These are phyloP conservation scores for Glaucopsyche alexis DNA, from an alignment of 2,888 invertebrate species.

Conservation along the genomic window DNA sequence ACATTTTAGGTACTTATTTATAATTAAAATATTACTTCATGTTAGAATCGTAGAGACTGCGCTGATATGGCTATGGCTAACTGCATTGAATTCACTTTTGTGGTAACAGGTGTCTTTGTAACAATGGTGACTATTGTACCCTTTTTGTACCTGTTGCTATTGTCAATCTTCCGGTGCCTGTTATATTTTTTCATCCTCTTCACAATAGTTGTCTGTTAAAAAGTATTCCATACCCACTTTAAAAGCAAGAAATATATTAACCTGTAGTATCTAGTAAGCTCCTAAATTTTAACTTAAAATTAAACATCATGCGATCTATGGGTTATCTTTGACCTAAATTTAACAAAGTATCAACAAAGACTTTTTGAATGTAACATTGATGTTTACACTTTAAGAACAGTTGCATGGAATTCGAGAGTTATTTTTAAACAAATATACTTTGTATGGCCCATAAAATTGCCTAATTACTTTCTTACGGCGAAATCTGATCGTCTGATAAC, in stretches of 20 bases:
- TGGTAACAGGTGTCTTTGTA: slow-evolving; percentile 1
- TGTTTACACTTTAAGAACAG: background rate
- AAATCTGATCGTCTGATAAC: slow-evolving; percentile 31
- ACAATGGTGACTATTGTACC: slow-evolving; percentile 19
- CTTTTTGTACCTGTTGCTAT: slow-evolving; percentile 16
- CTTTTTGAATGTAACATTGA: background rate
- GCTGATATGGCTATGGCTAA: background rate
- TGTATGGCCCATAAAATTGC: slow-evolving; percentile 9
- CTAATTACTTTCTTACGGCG: slow-evolving; percentile 31
- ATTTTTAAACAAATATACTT: slow-evolving; percentile 2
- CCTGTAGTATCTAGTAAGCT: too few species aligned
- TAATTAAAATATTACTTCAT: background rate
- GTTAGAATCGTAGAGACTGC: background rate
- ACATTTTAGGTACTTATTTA: background rate
- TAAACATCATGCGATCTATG: too few species aligned
- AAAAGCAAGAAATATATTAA: too few species aligned
- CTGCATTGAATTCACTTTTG: background rate
- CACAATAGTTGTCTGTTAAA: background rate
- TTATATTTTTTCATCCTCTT: background rate
- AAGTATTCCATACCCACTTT: background rate
- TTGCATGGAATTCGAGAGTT: background rate
- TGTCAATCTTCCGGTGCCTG: slow-evolving; percentile 16
- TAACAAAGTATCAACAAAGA: background rate
- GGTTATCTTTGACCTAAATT: background rate
- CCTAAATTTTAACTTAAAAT: too few species aligned